A percentile compares a stretch with the other conserved stretches of the same genome.
These are phyloP conservation scores for Indicator indicator DNA, from an alignment of 2,113 vertebrate species.

Conservation along the genomic window DNA sequence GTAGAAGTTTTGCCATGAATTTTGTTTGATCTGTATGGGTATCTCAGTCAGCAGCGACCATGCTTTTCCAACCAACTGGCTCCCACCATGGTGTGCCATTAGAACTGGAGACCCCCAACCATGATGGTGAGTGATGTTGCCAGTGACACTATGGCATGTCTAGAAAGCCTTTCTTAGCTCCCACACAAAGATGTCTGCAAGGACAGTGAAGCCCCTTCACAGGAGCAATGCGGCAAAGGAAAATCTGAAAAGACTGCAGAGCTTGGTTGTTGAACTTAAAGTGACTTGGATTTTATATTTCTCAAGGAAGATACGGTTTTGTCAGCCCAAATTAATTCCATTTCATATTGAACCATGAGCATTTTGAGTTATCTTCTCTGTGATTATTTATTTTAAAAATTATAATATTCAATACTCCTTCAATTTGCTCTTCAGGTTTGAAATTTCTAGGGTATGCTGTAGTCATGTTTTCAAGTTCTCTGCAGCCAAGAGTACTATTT, in stretches of 20 bases:
- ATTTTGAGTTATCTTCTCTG: not conserved
- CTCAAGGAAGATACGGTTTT: not conserved
- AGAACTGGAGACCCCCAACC: not conserved
- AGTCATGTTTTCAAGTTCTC: not conserved
- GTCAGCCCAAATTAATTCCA: not conserved
- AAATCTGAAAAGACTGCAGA: not conserved
- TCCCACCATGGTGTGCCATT: not conserved
- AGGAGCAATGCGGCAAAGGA: not conserved
- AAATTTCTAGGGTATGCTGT: not conserved
- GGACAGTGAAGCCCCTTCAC: not conserved
- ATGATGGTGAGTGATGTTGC: not conserved
- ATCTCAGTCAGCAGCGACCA: not conserved
- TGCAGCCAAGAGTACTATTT: not conserved
- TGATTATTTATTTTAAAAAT: not conserved
- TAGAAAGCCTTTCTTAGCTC: not conserved
- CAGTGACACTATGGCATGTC: too few relatives aligned
- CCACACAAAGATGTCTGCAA: not conserved
- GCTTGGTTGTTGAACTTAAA: not conserved
- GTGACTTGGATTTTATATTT: not conserved
- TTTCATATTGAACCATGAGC: not conserved
- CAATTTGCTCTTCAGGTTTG: not conserved
- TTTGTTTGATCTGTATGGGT: not conserved
- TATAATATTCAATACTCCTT: not conserved
- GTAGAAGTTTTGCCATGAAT: not conserved
- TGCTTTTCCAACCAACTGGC: not conserved